Conservation (phyloP, 2,113 vertebrate species). For the Psettodes erumei region DNA sequence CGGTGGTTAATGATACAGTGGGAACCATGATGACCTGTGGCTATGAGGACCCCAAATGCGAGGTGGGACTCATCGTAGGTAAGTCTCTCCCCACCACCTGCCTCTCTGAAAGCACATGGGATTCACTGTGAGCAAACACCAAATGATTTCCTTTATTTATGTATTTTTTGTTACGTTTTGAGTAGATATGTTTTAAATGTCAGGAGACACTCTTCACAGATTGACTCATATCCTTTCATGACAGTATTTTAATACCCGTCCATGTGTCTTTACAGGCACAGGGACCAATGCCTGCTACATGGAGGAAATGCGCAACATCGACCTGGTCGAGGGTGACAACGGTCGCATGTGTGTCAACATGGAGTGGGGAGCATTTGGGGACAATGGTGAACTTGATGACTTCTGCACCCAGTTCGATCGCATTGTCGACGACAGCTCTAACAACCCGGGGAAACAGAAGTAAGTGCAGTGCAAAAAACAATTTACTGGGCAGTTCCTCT, state of each 20-base stretch:
- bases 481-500: no score
- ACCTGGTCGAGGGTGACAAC: conserved; percentile 90
- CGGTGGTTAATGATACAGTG: conserved; percentile 95
- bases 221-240: background rate
- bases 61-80: conserved; percentile 97
- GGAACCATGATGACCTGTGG: conserved; percentile 99
- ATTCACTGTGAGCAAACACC: background rate
- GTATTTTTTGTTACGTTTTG: background rate
- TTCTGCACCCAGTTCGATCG: conserved; percentile 88
- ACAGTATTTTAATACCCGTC: background rate
- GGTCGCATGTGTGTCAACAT: conserved; percentile 97
- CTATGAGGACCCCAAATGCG: conserved; percentile 93
- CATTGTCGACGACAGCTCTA: conserved; percentile 88
- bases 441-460: conserved; percentile 89
- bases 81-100: conserved; percentile 56
- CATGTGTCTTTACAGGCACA: conserved; percentile 82
- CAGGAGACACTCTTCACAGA: no score
- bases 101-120: no score
- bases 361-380: conserved; percentile 98
- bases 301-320: conserved; percentile 96
- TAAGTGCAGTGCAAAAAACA: background rate
- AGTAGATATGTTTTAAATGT: no score
- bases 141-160: background rate
- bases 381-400: conserved; percentile 89
- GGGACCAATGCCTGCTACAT: conserved; percentile 97